Conservation (phyloP, 1,140 invertebrate genomes). For the Lucilia cuprina region DNA sequence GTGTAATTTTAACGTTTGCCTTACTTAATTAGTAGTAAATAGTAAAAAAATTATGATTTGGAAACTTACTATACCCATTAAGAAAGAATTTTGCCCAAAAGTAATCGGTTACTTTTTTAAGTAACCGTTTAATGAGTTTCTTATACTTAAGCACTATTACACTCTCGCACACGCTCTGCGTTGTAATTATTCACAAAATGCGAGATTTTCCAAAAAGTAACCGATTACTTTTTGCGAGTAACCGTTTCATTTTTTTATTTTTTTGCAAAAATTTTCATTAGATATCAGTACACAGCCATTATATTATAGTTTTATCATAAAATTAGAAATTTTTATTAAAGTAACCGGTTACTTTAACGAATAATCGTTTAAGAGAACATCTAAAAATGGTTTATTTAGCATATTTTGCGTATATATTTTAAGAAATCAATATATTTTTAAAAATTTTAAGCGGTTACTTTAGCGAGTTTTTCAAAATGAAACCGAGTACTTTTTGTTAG, state of each 20-base stretch:
- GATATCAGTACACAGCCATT: too few relatives aligned
- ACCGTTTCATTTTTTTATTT: not conserved
- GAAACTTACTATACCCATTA: too few relatives aligned
- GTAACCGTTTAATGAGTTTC: not conserved
- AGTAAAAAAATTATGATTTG: too few relatives aligned
- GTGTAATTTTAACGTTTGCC: too few relatives aligned
- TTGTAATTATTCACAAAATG: too few relatives aligned
- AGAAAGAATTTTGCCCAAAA: too few relatives aligned
- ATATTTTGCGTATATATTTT: not conserved
- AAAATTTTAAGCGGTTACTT: not conserved
- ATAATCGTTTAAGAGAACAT: not conserved
- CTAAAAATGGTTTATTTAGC: not conserved
- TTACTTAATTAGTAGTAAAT: too few relatives aligned
- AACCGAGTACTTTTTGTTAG: not conserved
- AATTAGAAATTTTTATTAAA: not conserved
- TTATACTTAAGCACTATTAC: too few relatives aligned
- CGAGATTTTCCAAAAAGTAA: not conserved
- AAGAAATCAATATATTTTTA: too few relatives aligned
- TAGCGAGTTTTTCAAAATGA: not conserved
- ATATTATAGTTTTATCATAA: too few relatives aligned
- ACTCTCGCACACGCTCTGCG: too few relatives aligned
- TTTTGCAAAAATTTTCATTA: too few relatives aligned
- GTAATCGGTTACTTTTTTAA: not conserved
- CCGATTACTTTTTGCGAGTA: not conserved
- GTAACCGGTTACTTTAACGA: not conserved